Conservation (phyloP, 1,140 invertebrate genomes). For the Magallana angulata region DNA sequence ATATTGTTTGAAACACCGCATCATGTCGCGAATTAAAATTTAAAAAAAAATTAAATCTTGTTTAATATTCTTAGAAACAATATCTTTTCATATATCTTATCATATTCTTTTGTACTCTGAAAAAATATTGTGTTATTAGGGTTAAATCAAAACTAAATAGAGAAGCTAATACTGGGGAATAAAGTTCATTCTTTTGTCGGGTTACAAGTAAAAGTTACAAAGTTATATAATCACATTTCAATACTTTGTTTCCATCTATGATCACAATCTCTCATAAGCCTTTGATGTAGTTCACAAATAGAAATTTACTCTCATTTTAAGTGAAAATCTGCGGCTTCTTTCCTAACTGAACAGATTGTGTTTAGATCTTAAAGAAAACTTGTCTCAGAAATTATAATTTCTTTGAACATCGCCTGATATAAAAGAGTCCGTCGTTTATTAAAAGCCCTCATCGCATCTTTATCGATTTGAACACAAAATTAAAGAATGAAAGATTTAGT, state of each 20-base stretch:
- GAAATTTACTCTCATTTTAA: background rate
- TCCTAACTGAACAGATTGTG: constrained; percentile 12
- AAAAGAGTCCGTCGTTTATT: background rate
- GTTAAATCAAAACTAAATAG: too few relatives aligned
- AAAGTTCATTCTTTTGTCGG: too few relatives aligned
- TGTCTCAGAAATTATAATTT: constrained; percentile 26
- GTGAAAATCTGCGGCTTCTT: background rate
- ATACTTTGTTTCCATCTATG: background rate
- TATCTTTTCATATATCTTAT: too few relatives aligned
- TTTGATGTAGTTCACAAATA: constrained; percentile 5
- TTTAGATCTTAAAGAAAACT: constrained; percentile 7
- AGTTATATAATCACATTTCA: too few relatives aligned
- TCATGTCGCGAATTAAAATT: too few relatives aligned
- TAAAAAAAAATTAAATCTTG: too few relatives aligned
- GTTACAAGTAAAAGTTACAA: too few relatives aligned
- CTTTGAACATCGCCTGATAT: constrained; percentile 17
- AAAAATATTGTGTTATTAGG: too few relatives aligned
- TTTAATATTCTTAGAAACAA: too few relatives aligned
- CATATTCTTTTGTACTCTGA: too few relatives aligned
- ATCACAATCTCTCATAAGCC: background rate
- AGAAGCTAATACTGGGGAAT: too few relatives aligned
- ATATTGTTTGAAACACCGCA: too few relatives aligned
- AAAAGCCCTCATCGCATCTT: constrained; percentile 20
- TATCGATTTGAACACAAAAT: constrained; percentile 17
- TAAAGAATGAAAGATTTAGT: constrained; percentile 37